phyloP scores from a whole-genome alignment of 2,113 vertebrate genomes.

The Toxostoma redivivum region DNA sequence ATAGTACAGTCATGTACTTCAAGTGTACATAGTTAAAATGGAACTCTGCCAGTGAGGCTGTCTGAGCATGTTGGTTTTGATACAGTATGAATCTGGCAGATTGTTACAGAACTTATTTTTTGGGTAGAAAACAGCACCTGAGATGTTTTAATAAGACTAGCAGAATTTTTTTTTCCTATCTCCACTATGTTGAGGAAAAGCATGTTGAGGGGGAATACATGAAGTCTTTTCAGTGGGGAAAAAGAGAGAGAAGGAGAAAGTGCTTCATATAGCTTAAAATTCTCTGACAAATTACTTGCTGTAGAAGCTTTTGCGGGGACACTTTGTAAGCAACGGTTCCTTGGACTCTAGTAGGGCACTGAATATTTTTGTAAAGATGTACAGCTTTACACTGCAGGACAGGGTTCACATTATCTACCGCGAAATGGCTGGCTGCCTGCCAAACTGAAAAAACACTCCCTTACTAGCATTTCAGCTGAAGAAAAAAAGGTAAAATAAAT shows the following conservation, averaged over 20 bases:
- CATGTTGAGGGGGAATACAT: not conserved
- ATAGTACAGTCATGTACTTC: not conserved
- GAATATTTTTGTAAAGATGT: constrained; percentile 18
- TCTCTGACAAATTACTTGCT: not conserved
- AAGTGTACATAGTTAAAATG: not conserved
- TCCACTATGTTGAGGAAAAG: not conserved
- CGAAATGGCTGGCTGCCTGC: constrained; percentile 12
- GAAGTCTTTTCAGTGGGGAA: not conserved
- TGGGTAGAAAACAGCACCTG: not conserved
- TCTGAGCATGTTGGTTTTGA: not conserved
- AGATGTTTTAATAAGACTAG: not conserved
- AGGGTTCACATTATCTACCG: constrained; percentile 9
- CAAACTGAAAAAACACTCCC: constrained; percentile 3
- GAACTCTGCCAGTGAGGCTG: not conserved
- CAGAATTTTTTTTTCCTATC: not conserved
- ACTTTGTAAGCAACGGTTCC: not conserved
- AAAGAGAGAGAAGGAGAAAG: not conserved
- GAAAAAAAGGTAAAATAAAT: constrained; percentile 29
- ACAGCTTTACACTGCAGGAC: not conserved
- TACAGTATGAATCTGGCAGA: not conserved
- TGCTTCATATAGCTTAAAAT: not conserved
- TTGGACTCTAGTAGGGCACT: not conserved
- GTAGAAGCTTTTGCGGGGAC: not conserved
- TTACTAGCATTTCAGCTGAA: constrained; percentile 14
- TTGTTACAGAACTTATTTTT: not conserved